Base-by-base conservation (phyloP, 2,888 invertebrate genomes). In the Copidosoma aretas region DNA sequence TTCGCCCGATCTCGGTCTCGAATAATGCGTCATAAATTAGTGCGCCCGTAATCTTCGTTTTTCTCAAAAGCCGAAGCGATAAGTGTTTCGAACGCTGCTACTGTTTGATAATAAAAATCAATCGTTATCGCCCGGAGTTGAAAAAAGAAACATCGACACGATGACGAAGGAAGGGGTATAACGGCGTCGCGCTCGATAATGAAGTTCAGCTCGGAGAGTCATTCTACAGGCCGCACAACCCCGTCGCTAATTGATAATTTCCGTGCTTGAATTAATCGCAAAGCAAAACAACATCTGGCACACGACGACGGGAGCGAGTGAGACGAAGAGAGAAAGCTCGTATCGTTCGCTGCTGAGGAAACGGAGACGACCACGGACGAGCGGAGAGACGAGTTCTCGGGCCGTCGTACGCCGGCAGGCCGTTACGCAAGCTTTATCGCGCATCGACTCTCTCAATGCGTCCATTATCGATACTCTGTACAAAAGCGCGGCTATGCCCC, bases 81-180 rank as follows among this genome's bases (percentile, higher is more conserved):
- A 32, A 76, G 78, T 77, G 79, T 76, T 81, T 80, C 79, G 77
- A 81, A 80, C 79, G 77, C 77, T 49, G 54, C 73, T 76, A 74
- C 70, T 72, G 68, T 32, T 32, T 32, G 4, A 32, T 32, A 5
- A 32, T 32, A 32, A 32, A 32, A 32, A 32, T 32, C 32, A 32
- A 32, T 32, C 32, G 32, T 32, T 32, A 32, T 32, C 32, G 32
- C 8, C 32, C 71, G 71, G 68, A 73, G 73, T 68, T 70, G 71
- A 74, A 22, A 15, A 39, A 24, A 62, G 43, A 43, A 19, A 14
- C 54, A 14, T 39, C 10, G 24, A 24, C 51, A 62, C 22, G 58
- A 60, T n/a, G n/a, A n/a, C n/a, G n/a, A n/a, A n/a, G n/a, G n/a
- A 32, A 32, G 32, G 32, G 8, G 32, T 5, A 32, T 32, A 32